Percentiles rank a stretch among this genome's conserved stretches.
phyloP scores from a whole-genome alignment of 2,113 vertebrate genomes.

The Macrotus californicus region DNA sequence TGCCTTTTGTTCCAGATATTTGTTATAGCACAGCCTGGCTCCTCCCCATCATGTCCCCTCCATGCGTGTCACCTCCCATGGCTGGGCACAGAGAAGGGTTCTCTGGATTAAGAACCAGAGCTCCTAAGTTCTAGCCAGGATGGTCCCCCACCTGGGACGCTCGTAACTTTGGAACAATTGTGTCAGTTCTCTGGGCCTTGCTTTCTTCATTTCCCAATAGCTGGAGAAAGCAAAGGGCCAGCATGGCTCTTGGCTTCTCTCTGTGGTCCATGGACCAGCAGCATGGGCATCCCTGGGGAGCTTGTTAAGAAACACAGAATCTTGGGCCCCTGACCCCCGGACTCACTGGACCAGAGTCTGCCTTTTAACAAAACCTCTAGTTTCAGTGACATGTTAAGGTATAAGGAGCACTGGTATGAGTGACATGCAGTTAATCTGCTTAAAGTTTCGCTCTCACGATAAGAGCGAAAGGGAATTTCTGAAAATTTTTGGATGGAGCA shows the following conservation, averaged over 20 bases:
- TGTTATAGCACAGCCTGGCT: no score
- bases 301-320: neutral
- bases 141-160: no score
- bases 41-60: rapidly evolving
- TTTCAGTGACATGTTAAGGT: no score
- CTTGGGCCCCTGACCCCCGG: neutral
- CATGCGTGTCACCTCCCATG: neutral
- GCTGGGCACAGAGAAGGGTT: neutral
- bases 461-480: neutral
- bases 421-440: neutral
- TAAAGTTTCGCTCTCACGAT: neutral
- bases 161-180: neutral
- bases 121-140: neutral
- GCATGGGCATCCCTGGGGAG: neutral
- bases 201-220: neutral
- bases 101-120: neutral
- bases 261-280: neutral
- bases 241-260: neutral
- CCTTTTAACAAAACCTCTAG: neutral
- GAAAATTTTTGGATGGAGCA: neutral
- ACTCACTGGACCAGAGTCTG: neutral
- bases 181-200: neutral
- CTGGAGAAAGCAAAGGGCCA: neutral
- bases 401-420: neutral
- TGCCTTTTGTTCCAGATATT: neutral